phyloP scores from a whole-genome alignment of 1,140 invertebrate genomes.

The Aphidius gifuensis region DNA sequence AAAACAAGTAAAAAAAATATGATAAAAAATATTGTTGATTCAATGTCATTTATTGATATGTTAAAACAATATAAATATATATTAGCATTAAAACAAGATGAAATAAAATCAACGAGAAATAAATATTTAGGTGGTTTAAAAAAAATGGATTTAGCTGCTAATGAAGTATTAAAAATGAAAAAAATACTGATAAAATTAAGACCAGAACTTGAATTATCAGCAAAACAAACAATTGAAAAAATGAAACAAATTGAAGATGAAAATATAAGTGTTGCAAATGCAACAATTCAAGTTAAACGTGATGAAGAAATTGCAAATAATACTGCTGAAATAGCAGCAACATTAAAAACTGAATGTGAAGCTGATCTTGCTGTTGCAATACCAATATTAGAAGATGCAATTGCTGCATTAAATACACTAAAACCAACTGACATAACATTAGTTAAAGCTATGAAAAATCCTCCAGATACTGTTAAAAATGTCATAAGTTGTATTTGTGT shows the following conservation, averaged over 20 bases:
- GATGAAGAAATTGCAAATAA: conserved; percentile 69
- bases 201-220: conserved; percentile 67
- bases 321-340: conserved; percentile 64
- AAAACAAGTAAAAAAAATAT: conserved; percentile 24
- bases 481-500: conserved; percentile 78
- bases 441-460: conserved; percentile 81
- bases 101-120: conserved; percentile 56
- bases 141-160: conserved; percentile 64
- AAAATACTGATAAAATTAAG: conserved; percentile 63
- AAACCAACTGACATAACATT: conserved; percentile 75
- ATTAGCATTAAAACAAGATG: conserved; percentile 57
- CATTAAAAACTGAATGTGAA: conserved; percentile 68
- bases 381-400: conserved; percentile 63
- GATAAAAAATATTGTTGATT: conserved; percentile 53
- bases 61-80: conserved; percentile 58
- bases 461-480: conserved; percentile 70
- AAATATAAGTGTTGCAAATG: conserved; percentile 66
- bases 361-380: conserved; percentile 68
- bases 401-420: conserved; percentile 70
- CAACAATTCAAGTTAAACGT: conserved; percentile 62
- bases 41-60: conserved; percentile 59
- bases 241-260: conserved; percentile 67
- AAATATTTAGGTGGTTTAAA: conserved; percentile 63
- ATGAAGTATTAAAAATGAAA: conserved; percentile 66
- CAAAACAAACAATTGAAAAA: conserved; percentile 62